Base-by-base conservation (phyloP, 2,797 vertebrate genomes). In the Tragopan temminckii region DNA sequence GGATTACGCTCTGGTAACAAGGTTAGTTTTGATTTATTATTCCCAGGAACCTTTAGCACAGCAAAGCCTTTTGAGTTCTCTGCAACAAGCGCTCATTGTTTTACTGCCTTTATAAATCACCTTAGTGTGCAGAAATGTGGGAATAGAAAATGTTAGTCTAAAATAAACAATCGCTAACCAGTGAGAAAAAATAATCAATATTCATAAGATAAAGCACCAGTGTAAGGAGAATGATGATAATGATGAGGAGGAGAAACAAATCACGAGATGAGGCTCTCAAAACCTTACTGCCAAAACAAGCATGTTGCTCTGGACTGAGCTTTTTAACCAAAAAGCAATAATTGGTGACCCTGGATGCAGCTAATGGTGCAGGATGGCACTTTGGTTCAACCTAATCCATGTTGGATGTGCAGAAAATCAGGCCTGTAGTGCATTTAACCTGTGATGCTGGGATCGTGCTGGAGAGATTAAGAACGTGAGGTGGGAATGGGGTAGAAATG, bases 71-170 rank as follows among this genome's bases (percentile, higher is more conserved):
- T 23, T 33, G 70, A 90, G 90, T 74, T 93, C 61, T 50, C 89
- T 62, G 82, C 80, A 85, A 80, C 59, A 76, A 91, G 67, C 5
- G 0, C 69, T 90, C 86, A 81, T 85, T 86, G 58, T 94, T 96
- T 97, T 95, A 90, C 76, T 53, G 75, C 91, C 82, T 80, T 86
- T 92, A 86, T 97, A 97, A 96, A 96, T 96, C 94, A 96, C 68
- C 58, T 64, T 27, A 42, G 71, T 19, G 82, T 66, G 78, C 85
- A 57, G 78, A 94, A 85, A 85, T 20, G 43, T 58, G 64, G 43
- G 94, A 79, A 78, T n/a, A 82, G 96, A 81, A 92, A 89, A 91
- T 5, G 63, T 87, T 94, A 36, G 80, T 68, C 61, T 70, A 83
- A 94, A 96, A 94, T 93, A 96, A 97, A 94, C 80, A 96, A 68